Percentiles rank a stretch among this genome's conserved stretches.
Evolutionary conservation across 2,888 invertebrate species (phyloP).

Genomic region (Cheilosia vernalis): DNA sequence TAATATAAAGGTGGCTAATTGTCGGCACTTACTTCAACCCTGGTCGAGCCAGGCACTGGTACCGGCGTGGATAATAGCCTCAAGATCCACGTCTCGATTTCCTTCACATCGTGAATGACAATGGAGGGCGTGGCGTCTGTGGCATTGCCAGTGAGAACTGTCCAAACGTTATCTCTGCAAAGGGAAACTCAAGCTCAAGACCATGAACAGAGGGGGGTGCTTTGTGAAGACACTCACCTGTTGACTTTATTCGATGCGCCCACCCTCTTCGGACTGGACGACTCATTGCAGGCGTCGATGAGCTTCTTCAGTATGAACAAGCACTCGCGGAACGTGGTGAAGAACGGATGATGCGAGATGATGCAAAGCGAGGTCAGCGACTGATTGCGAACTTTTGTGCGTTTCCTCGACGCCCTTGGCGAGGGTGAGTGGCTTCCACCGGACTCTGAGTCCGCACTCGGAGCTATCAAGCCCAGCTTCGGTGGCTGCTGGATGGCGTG

Average conservation of each 20-base stretch:
- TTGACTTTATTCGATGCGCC: slow-evolving; percentile 94
- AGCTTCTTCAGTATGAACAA: slow-evolving; percentile 97
- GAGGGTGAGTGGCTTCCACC: slow-evolving; percentile 94
- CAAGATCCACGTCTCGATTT: slow-evolving; percentile 99
- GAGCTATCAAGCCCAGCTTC: slow-evolving; percentile 87
- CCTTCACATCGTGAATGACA: slow-evolving; percentile 97
- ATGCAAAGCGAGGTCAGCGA: slow-evolving; percentile 98
- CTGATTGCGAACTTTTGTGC: slow-evolving; percentile 94
- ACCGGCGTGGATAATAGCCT: slow-evolving; percentile 98
- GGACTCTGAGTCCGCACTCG: slow-evolving; percentile 92
- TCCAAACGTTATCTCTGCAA: slow-evolving; percentile 97
- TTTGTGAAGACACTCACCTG: slow-evolving; percentile 85
- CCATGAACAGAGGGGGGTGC: neutral
- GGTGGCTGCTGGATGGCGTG: slow-evolving; percentile 83
- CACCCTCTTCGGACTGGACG: slow-evolving; percentile 93
- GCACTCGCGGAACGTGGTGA: slow-evolving; percentile 99
- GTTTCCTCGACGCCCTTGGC: slow-evolving; percentile 90
- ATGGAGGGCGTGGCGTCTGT: slow-evolving; percentile 92
- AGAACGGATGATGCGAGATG: slow-evolving; percentile 99
- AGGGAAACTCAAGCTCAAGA: slow-evolving; percentile 20
- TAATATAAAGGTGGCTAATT: slow-evolving; percentile 17
- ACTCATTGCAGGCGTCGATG: slow-evolving; percentile 98
- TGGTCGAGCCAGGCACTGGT: slow-evolving; percentile 98
- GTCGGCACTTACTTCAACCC: slow-evolving; percentile 84
- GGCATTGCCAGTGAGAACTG: slow-evolving; percentile 93